Percentiles rank a stretch among this genome's conserved stretches.
phyloP scores from a whole-genome alignment of 2,888 invertebrate genomes.

The Drosophila monieri region DNA sequence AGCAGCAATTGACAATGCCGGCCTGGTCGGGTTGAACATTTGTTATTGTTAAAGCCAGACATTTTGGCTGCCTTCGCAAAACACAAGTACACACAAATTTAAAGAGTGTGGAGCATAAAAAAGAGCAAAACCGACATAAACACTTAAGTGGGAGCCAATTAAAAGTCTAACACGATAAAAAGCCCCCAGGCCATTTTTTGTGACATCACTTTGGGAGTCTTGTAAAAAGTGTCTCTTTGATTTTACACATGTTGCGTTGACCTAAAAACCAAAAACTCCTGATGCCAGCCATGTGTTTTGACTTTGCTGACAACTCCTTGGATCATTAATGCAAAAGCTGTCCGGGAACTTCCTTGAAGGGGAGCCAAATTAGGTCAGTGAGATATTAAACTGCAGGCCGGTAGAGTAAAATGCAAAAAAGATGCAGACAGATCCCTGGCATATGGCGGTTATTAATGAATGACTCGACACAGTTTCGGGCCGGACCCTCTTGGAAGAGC shows the following conservation, averaged over 20 bases:
- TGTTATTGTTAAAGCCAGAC: slow-evolving; percentile 34
- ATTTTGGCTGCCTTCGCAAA: slow-evolving; percentile 46
- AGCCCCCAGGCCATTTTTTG: slow-evolving; percentile 7
- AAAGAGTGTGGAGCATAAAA: slow-evolving; percentile 4
- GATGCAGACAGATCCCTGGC: slow-evolving; percentile 54
- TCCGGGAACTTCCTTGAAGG: slow-evolving; percentile 34
- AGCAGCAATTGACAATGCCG: slow-evolving; percentile 58
- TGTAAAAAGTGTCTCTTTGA: slow-evolving; percentile 19
- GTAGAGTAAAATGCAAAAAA: slow-evolving; percentile 19
- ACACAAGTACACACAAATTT: slow-evolving; percentile 9
- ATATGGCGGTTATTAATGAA: slow-evolving; percentile 46
- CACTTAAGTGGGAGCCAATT: slow-evolving; percentile 54
- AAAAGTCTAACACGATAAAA: slow-evolving; percentile 24
- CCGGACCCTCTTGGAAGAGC: slow-evolving; percentile 10
- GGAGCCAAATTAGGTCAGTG: slow-evolving; percentile 55
- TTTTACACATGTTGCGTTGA: slow-evolving; percentile 23
- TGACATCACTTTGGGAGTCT: slow-evolving; percentile 29
- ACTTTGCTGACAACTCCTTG: slow-evolving; percentile 34
- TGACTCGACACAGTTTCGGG: slow-evolving; percentile 13
- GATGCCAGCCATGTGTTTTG: slow-evolving; percentile 13
- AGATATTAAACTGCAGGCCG: slow-evolving; percentile 45
- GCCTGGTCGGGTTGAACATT: slow-evolving; percentile 40
- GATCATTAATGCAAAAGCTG: slow-evolving; percentile 65
- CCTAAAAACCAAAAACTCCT: slow-evolving; percentile 9
- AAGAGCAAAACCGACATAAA: slow-evolving; percentile 26